phyloP scores from a whole-genome alignment of 2,888 invertebrate genomes.

The Cecidostiba fungosa region DNA sequence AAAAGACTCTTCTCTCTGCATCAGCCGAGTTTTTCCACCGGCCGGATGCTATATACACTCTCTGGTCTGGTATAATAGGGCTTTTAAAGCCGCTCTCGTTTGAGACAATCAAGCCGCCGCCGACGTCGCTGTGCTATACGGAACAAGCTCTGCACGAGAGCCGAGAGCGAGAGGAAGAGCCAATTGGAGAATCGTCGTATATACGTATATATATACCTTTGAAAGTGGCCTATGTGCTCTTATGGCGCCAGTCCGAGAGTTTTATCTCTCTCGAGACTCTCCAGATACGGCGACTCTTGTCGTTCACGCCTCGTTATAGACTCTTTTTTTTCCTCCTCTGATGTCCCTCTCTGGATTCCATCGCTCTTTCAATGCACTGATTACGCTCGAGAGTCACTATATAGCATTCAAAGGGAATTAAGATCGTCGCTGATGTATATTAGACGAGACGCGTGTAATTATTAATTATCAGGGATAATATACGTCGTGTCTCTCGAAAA shows the following conservation, averaged over 20 bases:
- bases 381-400: background rate
- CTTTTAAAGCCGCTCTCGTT: slow-evolving; percentile 74
- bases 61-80: slow-evolving; percentile 64
- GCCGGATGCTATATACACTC: slow-evolving; percentile 5
- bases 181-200: slow-evolving; percentile 70
- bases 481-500: too few species aligned
- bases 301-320: slow-evolving; percentile 5
- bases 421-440: too few species aligned
- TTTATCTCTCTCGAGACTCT: background rate
- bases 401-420: background rate
- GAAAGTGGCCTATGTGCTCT: background rate
- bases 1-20: background rate
- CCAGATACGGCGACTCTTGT: background rate
- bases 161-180: slow-evolving; percentile 73
- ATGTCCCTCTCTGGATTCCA: background rate
- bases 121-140: background rate
- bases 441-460: too few species aligned
- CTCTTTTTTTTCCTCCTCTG: background rate
- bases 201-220: too few species aligned
- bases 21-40: background rate
- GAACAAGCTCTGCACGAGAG: background rate
- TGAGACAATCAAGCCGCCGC: slow-evolving; percentile 75
- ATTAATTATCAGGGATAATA: too few species aligned
- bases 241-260: background rate
- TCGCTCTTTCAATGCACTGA: background rate